These are phyloP conservation scores for Apostichopus leukothele DNA, from an alignment of 53 echinoderm and acorn worm genomes.

Conservation along the genomic window DNA sequence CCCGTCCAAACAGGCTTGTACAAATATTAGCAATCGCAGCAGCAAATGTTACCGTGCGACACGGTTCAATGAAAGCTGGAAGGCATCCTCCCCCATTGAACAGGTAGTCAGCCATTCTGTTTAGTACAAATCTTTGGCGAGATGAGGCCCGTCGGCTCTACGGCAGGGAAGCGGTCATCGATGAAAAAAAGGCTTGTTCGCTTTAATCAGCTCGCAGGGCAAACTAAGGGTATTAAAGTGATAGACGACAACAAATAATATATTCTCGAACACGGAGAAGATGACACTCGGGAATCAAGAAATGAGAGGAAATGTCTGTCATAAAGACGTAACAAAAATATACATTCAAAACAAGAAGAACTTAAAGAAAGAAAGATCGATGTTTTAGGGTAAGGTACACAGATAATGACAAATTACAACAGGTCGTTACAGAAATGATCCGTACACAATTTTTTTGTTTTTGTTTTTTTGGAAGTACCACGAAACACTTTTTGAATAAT, in stretches of 20 bases:
- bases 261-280: neutral
- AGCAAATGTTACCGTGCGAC: constrained; percentile 29
- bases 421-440: neutral
- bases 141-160: constrained; percentile 14
- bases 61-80: constrained; percentile 9
- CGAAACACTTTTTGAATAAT: too few relatives aligned
- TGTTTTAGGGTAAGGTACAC: neutral
- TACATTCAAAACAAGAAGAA: neutral
- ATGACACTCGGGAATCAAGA: neutral
- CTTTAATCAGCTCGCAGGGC: constrained; percentile 29
- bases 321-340: neutral
- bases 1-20: constrained; percentile 39
- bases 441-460: too few relatives aligned
- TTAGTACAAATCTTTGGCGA: constrained; percentile 25
- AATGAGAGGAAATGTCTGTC: neutral
- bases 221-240: constrained; percentile 22
- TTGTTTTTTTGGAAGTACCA: too few relatives aligned
- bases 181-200: constrained; percentile 41
- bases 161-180: constrained; percentile 27
- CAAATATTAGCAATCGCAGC: constrained; percentile 36
- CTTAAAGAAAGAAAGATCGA: neutral
- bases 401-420: neutral
- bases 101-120: constrained; percentile 32
- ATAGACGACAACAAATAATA: neutral
- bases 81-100: constrained; percentile 27